A percentile compares a stretch with the other conserved stretches of the same genome.
These are phyloP conservation scores for Glaucidium brasilianum DNA, from an alignment of 2,113 vertebrate species.

Conservation along the genomic window DNA sequence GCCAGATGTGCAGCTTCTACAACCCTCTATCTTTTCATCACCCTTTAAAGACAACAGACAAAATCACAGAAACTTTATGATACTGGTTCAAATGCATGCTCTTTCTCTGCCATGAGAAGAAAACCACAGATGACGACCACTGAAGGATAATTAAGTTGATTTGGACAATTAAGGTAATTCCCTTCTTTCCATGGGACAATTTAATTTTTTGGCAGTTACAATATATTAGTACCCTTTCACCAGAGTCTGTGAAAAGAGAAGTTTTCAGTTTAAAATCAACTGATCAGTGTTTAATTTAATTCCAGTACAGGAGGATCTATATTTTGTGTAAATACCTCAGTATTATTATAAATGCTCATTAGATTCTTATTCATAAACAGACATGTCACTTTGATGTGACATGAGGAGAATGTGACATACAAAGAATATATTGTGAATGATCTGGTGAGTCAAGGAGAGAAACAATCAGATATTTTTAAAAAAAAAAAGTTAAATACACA, in stretches of 20 bases:
- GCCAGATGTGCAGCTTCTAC: neutral
- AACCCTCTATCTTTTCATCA: neutral
- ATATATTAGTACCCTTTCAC: neutral
- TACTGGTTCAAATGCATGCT: neutral
- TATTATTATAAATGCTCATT: neutral
- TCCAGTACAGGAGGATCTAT: neutral
- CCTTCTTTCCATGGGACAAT: neutral
- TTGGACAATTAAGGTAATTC: neutral
- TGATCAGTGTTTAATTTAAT: neutral
- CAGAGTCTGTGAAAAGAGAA: neutral
- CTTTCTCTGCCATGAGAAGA: neutral
- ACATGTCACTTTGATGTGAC: neutral
- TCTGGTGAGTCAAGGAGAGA: neutral
- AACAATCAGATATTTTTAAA: neutral
- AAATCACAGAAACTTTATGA: neutral
- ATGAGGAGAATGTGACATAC: neutral
- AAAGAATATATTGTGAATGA: neutral
- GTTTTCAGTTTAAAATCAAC: neutral
- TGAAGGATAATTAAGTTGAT: neutral
- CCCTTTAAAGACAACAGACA: neutral
- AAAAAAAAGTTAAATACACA: neutral
- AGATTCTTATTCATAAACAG: neutral
- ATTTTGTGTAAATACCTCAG: neutral
- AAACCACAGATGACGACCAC: neutral
- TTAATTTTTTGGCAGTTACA: neutral